Evolutionary conservation across 2,113 vertebrate genomes (phyloP), one percentile per base, ranked within the genome.

Genomic region (Datnioides undecimradiatus): DNA sequence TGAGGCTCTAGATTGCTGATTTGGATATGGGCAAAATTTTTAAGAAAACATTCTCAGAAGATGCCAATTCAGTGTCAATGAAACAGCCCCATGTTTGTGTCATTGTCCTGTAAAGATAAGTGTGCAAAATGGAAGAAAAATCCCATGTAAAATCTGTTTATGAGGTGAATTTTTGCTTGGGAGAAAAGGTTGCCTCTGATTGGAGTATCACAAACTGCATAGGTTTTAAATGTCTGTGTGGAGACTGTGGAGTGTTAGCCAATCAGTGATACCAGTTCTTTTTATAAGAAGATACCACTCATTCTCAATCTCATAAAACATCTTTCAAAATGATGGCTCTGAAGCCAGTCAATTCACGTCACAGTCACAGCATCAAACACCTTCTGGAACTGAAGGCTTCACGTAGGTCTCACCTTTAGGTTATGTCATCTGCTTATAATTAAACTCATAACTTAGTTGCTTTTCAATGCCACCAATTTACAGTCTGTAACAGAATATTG

Each of bases 191-290:
- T 52, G 52, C 59, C 21, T 77, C 62, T 63, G 55, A 82, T n/a
- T 69, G 79, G 51, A 71, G 59, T 64, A 83, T 77, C 38, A 76
- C 49, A 54, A 85, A 69, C 72, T 91, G 87, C 82, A 88, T 86
- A 83, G 77, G 69, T 80, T 58, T 48, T 40, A 75, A 40, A 76
- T 0, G 19, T 36, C 8, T 73, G 52, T 72, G 38, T 51, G 49
- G 46, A 64, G 57, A 65, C 86, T 43, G 23, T 23, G 54, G 45
- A 79, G 59, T 43, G 60, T 76, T 25, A 55, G 69, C 12, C 45
- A 63, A 75, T 78, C 60, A 68, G 11, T 31, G 7, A 31, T 38
- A 49, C 46, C 70, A 17, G 73, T 33, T 34, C 1, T 21, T 52
- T 66, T 43, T 17, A 23, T 27, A 46, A 23, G 52, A 12, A 25